These are phyloP conservation scores for Aphodius granarius DNA, from an alignment of 2,888 invertebrate species.

Conservation along the genomic window DNA sequence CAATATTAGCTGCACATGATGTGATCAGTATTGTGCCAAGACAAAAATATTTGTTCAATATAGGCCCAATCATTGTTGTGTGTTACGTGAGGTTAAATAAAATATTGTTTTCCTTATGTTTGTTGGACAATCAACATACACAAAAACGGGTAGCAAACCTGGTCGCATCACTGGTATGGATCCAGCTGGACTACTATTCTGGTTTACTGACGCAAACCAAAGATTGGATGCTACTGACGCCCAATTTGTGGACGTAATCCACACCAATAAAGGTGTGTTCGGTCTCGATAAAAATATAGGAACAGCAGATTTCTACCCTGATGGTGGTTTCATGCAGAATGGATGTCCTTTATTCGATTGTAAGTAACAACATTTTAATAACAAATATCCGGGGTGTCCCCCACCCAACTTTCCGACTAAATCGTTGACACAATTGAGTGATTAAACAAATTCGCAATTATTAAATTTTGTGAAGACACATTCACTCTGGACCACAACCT, in stretches of 20 bases:
- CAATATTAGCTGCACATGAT: no score
- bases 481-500: no score
- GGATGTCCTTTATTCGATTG: constrained; percentile 55
- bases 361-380: not conserved
- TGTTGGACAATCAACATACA: not conserved
- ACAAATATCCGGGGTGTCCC: no score
- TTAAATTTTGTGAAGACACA: no score
- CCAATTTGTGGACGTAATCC: constrained; percentile 69
- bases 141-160: not conserved
- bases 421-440: no score
- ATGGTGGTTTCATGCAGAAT: constrained; percentile 69
- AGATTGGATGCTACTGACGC: constrained; percentile 56
- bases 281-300: constrained; percentile 68
- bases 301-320: constrained; percentile 72
- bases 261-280: constrained; percentile 70
- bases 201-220: not conserved
- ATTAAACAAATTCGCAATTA: no score
- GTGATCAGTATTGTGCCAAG: no score
- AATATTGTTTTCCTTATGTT: constrained; percentile 15
- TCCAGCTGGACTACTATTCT: constrained; percentile 6
- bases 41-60: no score
- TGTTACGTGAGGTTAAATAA: not conserved
- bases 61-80: no score
- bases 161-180: constrained; percentile 20
- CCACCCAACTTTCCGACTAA: no score